Base-by-base conservation (phyloP, 2,113 vertebrate genomes). In the Choloepus hoffmanni region DNA sequence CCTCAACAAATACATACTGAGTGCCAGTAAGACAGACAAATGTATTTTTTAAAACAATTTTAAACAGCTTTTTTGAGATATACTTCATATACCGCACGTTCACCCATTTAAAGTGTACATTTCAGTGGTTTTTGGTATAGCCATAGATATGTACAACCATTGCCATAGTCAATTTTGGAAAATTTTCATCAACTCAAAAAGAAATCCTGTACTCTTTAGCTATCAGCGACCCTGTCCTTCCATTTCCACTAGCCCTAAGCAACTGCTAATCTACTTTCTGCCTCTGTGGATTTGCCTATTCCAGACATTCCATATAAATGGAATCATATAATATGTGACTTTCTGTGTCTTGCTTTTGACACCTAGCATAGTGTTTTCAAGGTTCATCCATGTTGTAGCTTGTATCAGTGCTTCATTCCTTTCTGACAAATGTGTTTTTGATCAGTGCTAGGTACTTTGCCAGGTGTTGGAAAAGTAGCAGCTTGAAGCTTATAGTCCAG, bases 251-350 rank as follows among this genome's bases (percentile, higher is more conserved):
- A 33, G 72, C 33, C 82, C 88, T 28, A 1, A 40, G 53, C 73
- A 6, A 21, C 23, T 21, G 7, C 73, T 4, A 0, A 3, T 11
- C 43, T 24, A 21, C 15, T 7, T 33, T 24, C 87, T 48, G 43
- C 28, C 73, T 76, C 43, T 28, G 26, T 18, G 26, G 73, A 76
- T 14, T 48, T 76, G 28, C n/a, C 74, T 30, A 2, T 6, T 74
- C 13, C 18, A 58, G 67, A 23, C 23, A 4, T n/a, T 36, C 10
- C 2, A 15, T 14, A 48, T 0, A 36, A 79, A 23, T 24, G 67
- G 58, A 53, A 13, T 23, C n/a, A 1, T 0, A 6, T 0, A 10
- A 19, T 1, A 3, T 11, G 33, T 26, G 65, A 36, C 2, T 5
- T 21, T 58, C 9, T 0, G 28, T 3, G 15, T 13, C 89, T 15